Evolutionary conservation across 1,140 invertebrate species (phyloP).

Genomic region (Drosophila melanogaster): Release_6_plus_ISO1_MT NC_004354.4:3982001-3982500

Average conservation of each 20-base stretch:
- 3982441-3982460: too few species aligned
- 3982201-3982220: conserved; percentile 24
- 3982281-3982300: neutral
- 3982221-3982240: conserved; percentile 26
- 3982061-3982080: conserved; percentile 30
- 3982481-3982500: neutral
- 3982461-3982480: neutral
- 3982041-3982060: conserved; percentile 44
- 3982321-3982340: neutral
- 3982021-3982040: conserved; percentile 4
- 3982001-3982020: neutral
- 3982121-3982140: neutral
- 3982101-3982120: neutral
- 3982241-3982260: conserved; percentile 12
- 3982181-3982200: conserved; percentile 15
- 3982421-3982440: neutral
- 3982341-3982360: too few species aligned
- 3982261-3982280: conserved; percentile 1
- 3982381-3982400: too few species aligned
- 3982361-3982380: too few species aligned
- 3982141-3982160: conserved; percentile 33
- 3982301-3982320: neutral
- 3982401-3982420: too few species aligned
- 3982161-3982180: conserved; percentile 21
- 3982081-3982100: conserved; percentile 3